A percentile compares a stretch with the other conserved stretches of the same genome.
phyloP scores from a whole-genome alignment of 1,140 invertebrate genomes.

The Nasonia vitripennis region DNA sequence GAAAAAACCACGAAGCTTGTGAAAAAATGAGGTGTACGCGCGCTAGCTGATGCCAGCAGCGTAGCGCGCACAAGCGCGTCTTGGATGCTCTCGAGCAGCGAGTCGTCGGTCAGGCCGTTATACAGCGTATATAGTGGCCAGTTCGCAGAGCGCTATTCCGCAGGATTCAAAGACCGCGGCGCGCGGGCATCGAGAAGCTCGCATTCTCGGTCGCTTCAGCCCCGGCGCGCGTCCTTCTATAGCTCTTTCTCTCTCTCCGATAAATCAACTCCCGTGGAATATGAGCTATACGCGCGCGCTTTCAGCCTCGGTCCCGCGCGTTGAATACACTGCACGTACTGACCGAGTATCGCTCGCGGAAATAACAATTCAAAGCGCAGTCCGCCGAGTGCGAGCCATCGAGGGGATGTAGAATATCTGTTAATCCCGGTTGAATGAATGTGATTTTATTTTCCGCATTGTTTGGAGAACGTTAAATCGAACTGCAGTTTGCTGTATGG shows the following conservation, averaged over 20 bases:
- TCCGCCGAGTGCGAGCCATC: no score
- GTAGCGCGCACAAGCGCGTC: neutral
- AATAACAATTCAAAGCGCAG: neutral
- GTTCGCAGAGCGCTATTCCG: neutral
- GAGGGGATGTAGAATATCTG: no score
- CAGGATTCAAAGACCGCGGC: neutral
- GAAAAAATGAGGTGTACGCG: no score
- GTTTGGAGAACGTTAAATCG: no score
- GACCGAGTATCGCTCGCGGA: neutral
- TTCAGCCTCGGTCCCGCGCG: neutral
- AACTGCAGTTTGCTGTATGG: no score
- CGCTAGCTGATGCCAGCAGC: neutral
- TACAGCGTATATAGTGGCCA: neutral
- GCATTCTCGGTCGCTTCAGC: neutral
- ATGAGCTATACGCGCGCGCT: conserved; percentile 3
- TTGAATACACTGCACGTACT: neutral
- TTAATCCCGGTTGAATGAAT: no score
- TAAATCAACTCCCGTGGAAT: neutral
- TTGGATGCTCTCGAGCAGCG: neutral
- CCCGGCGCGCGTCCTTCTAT: neutral
- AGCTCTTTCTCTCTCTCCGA: no score
- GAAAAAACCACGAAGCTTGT: no score
- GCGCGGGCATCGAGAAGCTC: neutral
- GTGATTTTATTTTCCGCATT: no score
- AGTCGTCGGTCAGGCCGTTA: neutral